Conservation (phyloP, 1,140 invertebrate species). For the Parapsyche elsis region DNA sequence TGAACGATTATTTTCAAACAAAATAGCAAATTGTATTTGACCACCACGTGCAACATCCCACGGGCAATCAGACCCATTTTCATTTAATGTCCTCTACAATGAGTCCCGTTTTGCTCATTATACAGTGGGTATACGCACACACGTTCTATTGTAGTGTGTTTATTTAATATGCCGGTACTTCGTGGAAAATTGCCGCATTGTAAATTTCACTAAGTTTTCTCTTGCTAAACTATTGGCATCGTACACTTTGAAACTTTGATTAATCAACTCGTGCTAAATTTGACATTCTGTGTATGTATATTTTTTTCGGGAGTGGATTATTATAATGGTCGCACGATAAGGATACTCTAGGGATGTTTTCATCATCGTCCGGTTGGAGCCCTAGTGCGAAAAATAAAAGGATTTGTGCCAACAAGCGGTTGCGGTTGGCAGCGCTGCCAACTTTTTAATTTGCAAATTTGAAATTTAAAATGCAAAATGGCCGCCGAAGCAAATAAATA, state of each 20-base stretch:
- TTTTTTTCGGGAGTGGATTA: too few species aligned
- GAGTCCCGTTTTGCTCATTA: not conserved
- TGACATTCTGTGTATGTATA: too few species aligned
- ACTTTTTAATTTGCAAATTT: slow-evolving; percentile 55
- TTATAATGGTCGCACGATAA: too few species aligned
- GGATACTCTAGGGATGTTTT: not conserved
- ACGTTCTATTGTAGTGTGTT: not conserved
- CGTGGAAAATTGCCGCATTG: not conserved
- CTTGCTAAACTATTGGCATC: too few species aligned
- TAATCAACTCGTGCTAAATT: too few species aligned
- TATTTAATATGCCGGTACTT: not conserved
- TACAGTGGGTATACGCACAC: not conserved
- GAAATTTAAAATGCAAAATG: slow-evolving; percentile 56
- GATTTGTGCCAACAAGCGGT: not conserved
- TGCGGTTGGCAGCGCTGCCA: slow-evolving; percentile 16
- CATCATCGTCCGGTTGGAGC: not conserved
- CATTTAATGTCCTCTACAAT: not conserved
- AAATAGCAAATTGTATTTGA: slow-evolving; percentile 10
- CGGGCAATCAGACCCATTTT: slow-evolving; percentile 11
- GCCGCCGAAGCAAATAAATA: slow-evolving; percentile 40
- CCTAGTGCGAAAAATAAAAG: not conserved
- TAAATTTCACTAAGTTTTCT: not conserved
- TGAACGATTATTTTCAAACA: slow-evolving; percentile 14
- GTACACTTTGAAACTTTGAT: too few species aligned
- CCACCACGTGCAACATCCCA: not conserved